Base-by-base conservation (phyloP, 2,113 vertebrate species). In the Heterotilapia buettikoferi region DNA sequence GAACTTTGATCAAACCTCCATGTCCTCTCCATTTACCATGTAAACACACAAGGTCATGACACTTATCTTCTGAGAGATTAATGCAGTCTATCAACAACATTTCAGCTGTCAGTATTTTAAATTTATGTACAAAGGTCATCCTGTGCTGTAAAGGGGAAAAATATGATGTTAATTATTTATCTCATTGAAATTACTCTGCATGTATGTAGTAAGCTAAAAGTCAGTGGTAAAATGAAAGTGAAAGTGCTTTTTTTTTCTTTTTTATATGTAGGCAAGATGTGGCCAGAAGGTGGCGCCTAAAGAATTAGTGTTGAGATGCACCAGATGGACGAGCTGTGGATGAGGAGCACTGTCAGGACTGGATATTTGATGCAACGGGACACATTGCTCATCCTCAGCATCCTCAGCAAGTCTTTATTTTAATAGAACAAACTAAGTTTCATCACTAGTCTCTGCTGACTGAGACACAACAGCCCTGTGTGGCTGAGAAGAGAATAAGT, bases 221-320 rank as follows among this genome's bases (percentile, higher is more conserved):
- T 29, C 21, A 38, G 18, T 45, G 10, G 18, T 33, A 5, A 6
- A 76, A 40, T 12, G 5, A 53, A 4, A 43, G 73, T 7, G 63
- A 21, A 68, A 68, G 33, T 68, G 63, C 10, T 38, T 38, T 68
- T 66, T 18, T 19, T 0, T 1, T 3, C 5, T 7, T 52, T 53
- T 82, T 29, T n/a, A 38, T 45, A 56, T 82, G 54, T 9, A 9
- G 4, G n/a, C 29, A 57, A 26, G 31, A 50, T 1, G 18, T 57
- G 13, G 4, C 96, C 96, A 96, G 90, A 87, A 96, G 96, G 84
- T 91, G 96, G 95, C 90, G 92, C 94, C 78, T 66, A 66, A 68
- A 92, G 84, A 86, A 89, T 82, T 86, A 56, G 13, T 76, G 43
- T 87, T 82, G 11, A 83, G 68, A 21, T 81, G 3, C 80, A 83